These are phyloP conservation scores for Steinernema khuongi DNA, from an alignment of 1,140 invertebrate species.

Conservation along the genomic window DNA sequence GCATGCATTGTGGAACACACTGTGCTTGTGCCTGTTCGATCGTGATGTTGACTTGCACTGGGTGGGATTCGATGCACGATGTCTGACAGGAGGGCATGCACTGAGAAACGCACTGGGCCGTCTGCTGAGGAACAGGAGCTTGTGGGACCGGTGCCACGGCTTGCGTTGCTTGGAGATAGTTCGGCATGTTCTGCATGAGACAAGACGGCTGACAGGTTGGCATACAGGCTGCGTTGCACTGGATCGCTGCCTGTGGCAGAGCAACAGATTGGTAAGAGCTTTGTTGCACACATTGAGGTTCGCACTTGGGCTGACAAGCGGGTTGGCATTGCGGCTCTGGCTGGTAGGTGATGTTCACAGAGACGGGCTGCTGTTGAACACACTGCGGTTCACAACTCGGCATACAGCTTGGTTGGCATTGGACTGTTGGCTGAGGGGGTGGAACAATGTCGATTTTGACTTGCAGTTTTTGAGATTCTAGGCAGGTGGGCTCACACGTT, in stretches of 20 bases:
- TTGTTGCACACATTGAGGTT: not conserved
- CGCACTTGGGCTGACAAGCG: not conserved
- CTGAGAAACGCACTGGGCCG: not conserved
- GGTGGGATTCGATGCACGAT: not conserved
- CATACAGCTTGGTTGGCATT: not conserved
- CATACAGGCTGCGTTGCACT: not conserved
- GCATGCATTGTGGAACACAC: not conserved
- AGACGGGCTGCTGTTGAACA: not conserved
- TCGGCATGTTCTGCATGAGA: conserved; percentile 2
- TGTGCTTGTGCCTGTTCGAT: not conserved
- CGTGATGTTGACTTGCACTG: not conserved
- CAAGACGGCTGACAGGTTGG: not conserved
- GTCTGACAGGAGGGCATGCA: not conserved
- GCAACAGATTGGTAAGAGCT: not conserved
- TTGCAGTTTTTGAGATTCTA: not conserved
- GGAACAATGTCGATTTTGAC: not conserved
- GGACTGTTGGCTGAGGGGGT: not conserved
- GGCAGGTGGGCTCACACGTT: not conserved
- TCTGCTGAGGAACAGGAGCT: not conserved
- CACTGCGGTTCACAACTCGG: not conserved
- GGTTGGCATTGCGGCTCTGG: conserved; percentile 8
- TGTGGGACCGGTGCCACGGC: not conserved
- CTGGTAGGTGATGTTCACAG: not conserved
- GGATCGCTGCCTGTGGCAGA: not conserved
- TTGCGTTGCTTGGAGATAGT: not conserved